phyloP scores from a whole-genome alignment of 2,113 vertebrate species.

The Potamarius usumacintae region DNA sequence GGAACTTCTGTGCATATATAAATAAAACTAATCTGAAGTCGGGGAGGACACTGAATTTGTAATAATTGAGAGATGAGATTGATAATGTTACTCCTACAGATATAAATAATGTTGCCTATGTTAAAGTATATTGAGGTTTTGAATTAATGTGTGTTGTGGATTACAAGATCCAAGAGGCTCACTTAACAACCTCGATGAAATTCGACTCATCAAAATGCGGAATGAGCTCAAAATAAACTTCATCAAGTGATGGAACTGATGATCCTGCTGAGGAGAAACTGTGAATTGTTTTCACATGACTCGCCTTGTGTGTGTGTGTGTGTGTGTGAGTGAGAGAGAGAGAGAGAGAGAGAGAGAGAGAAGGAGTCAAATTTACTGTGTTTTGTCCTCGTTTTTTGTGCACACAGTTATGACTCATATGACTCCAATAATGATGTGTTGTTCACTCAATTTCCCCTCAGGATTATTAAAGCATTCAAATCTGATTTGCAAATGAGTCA shows the following conservation, averaged over 20 bases:
- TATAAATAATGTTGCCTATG: neutral
- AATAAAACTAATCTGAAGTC: neutral
- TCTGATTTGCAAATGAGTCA: neutral
- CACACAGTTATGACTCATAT: neutral
- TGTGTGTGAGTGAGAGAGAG: conserved; percentile 5
- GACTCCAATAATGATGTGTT: no score
- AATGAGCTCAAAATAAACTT: conserved; percentile 12
- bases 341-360: neutral
- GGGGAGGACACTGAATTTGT: neutral
- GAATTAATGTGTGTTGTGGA: neutral
- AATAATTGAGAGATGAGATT: neutral
- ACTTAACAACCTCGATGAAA: neutral
- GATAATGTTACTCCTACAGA: neutral
- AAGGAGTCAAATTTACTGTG: neutral
- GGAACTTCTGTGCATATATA: conserved; percentile 28
- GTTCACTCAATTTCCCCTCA: neutral
- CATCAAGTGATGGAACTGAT: conserved; percentile 15
- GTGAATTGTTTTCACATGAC: conserved; percentile 2
- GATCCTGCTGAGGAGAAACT: conserved; percentile 33
- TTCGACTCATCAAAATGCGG: conserved; percentile 20
- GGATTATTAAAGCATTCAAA: no score
- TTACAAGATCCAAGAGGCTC: neutral
- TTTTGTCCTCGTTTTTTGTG: no score
- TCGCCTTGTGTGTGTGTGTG: neutral
- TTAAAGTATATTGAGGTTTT: neutral